phyloP scores from a whole-genome alignment of 53 echinoderm and acorn worm species.

The Glandiceps talaboti region DNA sequence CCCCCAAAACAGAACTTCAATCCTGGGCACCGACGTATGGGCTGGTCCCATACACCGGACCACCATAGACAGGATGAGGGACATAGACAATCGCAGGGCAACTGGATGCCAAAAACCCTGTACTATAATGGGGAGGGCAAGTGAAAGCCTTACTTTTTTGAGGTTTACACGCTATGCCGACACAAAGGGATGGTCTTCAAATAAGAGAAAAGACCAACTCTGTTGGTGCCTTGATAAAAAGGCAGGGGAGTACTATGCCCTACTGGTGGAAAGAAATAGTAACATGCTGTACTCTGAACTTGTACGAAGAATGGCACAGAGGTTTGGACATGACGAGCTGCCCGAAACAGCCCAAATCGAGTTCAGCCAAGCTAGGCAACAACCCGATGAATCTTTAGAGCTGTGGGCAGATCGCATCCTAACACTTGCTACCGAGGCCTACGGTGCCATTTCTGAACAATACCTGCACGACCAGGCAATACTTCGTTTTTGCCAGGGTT shows the following conservation, averaged over 20 bases:
- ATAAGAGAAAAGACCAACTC: conserved; percentile 6
- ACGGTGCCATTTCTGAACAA: neutral
- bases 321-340: conserved; percentile 16
- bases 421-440: conserved; percentile 17
- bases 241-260: conserved; percentile 22
- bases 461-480: conserved; percentile 17
- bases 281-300: conserved; percentile 14
- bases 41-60: too few relatives aligned
- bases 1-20: too few relatives aligned
- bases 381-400: conserved; percentile 5
- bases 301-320: conserved; percentile 5
- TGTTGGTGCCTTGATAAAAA: conserved; percentile 19
- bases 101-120: too few relatives aligned
- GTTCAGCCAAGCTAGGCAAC: conserved; percentile 14
- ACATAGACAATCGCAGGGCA: too few relatives aligned
- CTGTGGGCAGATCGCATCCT: conserved; percentile 26
- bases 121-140: too few relatives aligned
- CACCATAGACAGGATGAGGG: too few relatives aligned
- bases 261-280: conserved; percentile 11
- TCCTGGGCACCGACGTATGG: too few relatives aligned
- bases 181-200: neutral
- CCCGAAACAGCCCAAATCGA: conserved; percentile 22
- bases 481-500: conserved; percentile 23
- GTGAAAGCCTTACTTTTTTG: too few relatives aligned
- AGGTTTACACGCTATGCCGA: conserved; percentile 17